Evolutionary conservation across 2,888 invertebrate species (phyloP).

Genomic region (Sabatieria punctata): DNA sequence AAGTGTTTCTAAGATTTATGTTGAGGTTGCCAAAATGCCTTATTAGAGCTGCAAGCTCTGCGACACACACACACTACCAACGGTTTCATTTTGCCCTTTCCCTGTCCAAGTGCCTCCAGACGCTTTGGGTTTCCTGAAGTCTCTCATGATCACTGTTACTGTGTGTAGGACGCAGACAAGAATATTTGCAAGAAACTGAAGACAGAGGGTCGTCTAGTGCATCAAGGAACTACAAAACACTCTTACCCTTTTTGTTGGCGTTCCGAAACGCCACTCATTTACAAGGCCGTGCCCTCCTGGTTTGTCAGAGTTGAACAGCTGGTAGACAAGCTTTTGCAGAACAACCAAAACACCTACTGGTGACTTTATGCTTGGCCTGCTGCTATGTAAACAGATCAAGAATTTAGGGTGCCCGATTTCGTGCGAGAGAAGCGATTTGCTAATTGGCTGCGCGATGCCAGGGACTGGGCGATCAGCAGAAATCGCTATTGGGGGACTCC

Average conservation of each 20-base stretch:
- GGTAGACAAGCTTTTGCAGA: constrained; percentile 55
- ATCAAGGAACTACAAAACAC: constrained; percentile 62
- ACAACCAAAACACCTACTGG: constrained; percentile 82
- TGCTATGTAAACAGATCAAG: neutral
- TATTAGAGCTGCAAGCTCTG: too few species aligned
- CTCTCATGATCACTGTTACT: too few species aligned
- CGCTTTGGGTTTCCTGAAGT: too few species aligned
- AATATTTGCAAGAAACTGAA: constrained; percentile 69
- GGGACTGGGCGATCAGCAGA: constrained; percentile 93
- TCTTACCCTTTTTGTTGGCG: constrained; percentile 99
- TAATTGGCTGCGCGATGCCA: constrained; percentile 89
- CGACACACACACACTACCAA: too few species aligned
- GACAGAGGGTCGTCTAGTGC: constrained; percentile 53
- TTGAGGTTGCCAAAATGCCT: too few species aligned
- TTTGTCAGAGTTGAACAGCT: constrained; percentile 86
- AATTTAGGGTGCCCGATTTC: constrained; percentile 80
- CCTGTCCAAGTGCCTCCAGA: too few species aligned
- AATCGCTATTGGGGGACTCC: constrained; percentile 99
- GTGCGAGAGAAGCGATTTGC: constrained; percentile 95
- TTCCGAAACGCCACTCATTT: constrained; percentile 92
- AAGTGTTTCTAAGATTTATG: too few species aligned
- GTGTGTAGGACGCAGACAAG: constrained; percentile 73
- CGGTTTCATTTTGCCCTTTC: too few species aligned
- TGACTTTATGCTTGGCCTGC: constrained; percentile 18
- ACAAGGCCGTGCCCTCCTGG: constrained; percentile 96